Evolutionary conservation across 2,888 invertebrate species (phyloP), one percentile per base, ranked within the genome.

Genomic region (Hypselothyrea guttata): DNA sequence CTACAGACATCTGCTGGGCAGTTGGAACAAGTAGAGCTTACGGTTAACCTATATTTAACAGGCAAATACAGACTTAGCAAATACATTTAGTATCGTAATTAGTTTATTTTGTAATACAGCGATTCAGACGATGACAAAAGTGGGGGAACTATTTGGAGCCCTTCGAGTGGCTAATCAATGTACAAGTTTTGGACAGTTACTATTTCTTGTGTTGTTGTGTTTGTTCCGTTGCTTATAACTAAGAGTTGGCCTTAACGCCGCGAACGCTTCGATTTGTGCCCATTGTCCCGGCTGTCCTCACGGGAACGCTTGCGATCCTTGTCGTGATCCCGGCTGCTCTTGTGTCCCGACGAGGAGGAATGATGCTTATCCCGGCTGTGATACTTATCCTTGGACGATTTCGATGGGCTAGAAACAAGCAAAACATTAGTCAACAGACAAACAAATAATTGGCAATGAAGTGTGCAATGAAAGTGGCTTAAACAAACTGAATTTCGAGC

Each of bases 251-350:
- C 42, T 81, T 82, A 89, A 60, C 71, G 89, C 42, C 91, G 94
- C 27, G 94, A 92, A 90, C 92, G 95, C 89, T 96, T 96, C 47
- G 93, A 91, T 64, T 93, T 92, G 86, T 92, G 92, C 70, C 91
- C 91, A 76, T 90, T 91, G 38, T 95, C 95, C 45, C 92, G 91
- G 86, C 94, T 94, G 72, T 94, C 94, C 59, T 96, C 95, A 16
- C 95, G 92, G 33, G 94, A 92, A 37, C 96, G 93, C 89, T 96
- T 96, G 57, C 90, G 89, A 76, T 89, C 89, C 91, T 52, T 92
- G 90, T 5, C 22, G 22, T 5, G 2, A 22, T 84, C 92, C 91
- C 89, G 87, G 65, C 89, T 90, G 72, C 87, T 90, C 75, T 76
- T 88, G 74, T 88, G 86, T 54, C 77, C 84, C 42, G 88, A 82